Percentiles rank a stretch among this genome's conserved stretches.
These are phyloP conservation scores for Lasius fuliginosus DNA, from an alignment of 2,888 invertebrate genomes.

Conservation along the genomic window DNA sequence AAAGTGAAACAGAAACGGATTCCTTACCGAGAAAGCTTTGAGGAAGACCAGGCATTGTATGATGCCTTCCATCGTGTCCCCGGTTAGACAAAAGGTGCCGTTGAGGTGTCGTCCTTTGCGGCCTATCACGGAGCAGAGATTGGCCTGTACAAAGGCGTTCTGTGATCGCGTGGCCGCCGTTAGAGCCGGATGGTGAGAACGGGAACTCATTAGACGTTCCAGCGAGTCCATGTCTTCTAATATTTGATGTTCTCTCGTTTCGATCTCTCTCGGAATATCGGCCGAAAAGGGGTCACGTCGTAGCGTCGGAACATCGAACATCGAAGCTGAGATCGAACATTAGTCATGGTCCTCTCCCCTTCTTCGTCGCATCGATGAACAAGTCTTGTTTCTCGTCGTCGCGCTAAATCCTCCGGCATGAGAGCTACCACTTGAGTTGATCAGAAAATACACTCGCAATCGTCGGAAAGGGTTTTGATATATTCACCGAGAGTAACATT, in stretches of 20 bases:
- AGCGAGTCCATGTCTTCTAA: constrained; percentile 91
- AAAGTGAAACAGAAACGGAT: not conserved
- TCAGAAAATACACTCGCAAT: constrained; percentile 38
- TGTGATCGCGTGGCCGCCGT: constrained; percentile 88
- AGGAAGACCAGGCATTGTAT: constrained; percentile 97
- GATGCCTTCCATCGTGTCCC: constrained; percentile 97
- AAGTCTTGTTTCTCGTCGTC: not conserved
- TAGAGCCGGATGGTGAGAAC: constrained; percentile 90
- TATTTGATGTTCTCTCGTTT: constrained; percentile 63
- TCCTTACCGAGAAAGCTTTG: constrained; percentile 96
- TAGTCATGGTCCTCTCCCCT: constrained; percentile 16
- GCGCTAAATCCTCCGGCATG: constrained; percentile 23
- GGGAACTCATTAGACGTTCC: constrained; percentile 92
- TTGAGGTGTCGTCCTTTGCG: constrained; percentile 94
- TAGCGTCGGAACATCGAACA: constrained; percentile 1
- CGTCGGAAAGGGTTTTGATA: constrained; percentile 21
- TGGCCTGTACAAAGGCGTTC: constrained; percentile 90
- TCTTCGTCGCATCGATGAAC: constrained; percentile 20
- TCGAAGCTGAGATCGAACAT: constrained; percentile 27
- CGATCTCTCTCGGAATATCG: constrained; percentile 18
- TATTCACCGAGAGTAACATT: constrained; percentile 15
- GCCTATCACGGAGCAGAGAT: constrained; percentile 91
- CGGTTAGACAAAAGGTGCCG: constrained; percentile 95
- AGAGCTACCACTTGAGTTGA: constrained; percentile 19
- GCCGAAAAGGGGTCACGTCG: constrained; percentile 2